Evolutionary conservation across 1,140 invertebrate species (phyloP).

Genomic region (Diploscapter pachys): DNA sequence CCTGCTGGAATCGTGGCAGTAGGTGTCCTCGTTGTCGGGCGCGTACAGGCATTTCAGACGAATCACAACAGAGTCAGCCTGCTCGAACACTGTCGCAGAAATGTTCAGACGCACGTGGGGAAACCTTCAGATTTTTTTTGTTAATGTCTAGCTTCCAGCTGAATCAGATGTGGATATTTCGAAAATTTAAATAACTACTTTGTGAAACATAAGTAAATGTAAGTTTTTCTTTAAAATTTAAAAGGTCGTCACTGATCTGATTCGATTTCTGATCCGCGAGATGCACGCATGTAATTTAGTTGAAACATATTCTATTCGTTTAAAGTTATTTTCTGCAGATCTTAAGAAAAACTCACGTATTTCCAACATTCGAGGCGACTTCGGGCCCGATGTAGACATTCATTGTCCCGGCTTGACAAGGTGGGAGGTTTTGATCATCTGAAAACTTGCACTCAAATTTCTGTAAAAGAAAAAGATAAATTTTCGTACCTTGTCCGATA

Average conservation of each 20-base stretch:
- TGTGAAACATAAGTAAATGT: too few relatives aligned
- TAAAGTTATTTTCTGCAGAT: background rate
- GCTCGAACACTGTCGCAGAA: constrained; percentile 25
- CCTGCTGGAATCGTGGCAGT: constrained; percentile 42
- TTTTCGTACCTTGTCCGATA: too few relatives aligned
- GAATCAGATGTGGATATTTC: too few relatives aligned
- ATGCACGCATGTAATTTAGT: too few relatives aligned
- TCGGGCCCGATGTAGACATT: constrained; percentile 17
- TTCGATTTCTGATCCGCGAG: too few relatives aligned
- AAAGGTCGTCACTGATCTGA: too few relatives aligned
- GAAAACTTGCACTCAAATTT: too few relatives aligned
- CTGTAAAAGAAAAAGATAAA: too few relatives aligned
- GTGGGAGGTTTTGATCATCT: background rate
- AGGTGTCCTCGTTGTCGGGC: constrained; percentile 42
- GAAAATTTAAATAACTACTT: too few relatives aligned
- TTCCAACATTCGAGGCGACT: constrained; percentile 12
- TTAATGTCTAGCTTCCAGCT: too few relatives aligned
- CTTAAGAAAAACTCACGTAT: constrained; percentile 15
- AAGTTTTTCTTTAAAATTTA: too few relatives aligned
- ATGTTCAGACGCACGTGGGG: constrained; percentile 49
- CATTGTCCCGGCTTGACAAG: constrained; percentile 14
- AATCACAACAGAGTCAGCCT: constrained; percentile 32
- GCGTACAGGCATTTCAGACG: constrained; percentile 48
- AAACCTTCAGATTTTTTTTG: constrained; percentile 34
- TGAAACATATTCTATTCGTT: too few relatives aligned